Evolutionary conservation across 2,113 vertebrate genomes (phyloP).

Genomic region (Pluvianellus socialis): DNA sequence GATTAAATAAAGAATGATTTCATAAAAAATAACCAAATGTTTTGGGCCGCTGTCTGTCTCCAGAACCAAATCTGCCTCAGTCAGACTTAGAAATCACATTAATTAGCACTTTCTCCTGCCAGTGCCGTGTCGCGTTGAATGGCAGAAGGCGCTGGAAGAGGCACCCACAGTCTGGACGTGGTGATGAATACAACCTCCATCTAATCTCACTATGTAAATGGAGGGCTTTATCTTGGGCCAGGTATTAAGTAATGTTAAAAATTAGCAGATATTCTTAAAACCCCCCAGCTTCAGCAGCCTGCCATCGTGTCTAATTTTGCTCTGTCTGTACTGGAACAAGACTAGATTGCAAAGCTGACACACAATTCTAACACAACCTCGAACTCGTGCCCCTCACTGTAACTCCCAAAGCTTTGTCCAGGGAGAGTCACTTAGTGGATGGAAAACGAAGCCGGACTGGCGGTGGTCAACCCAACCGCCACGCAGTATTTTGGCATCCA

Average conservation of each 20-base stretch:
- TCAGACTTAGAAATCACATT: background rate
- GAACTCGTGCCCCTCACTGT: background rate
- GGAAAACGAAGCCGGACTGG: accelerated
- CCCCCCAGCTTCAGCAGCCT: background rate
- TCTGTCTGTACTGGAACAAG: background rate
- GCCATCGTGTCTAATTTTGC: background rate
- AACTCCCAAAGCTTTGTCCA: background rate
- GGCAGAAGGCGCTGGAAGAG: background rate
- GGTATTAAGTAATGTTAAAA: background rate
- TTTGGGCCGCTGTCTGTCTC: background rate
- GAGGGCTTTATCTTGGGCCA: background rate
- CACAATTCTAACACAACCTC: background rate
- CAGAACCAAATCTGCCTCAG: background rate
- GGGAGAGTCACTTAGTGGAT: background rate
- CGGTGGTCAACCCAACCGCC: background rate
- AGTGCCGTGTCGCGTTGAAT: background rate
- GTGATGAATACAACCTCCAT: background rate
- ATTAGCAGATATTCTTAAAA: background rate
- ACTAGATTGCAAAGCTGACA: background rate
- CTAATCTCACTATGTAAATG: background rate
- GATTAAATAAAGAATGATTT: background rate
- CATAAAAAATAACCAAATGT: background rate
- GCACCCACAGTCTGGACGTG: background rate
- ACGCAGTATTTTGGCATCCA: background rate
- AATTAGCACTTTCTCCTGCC: background rate